A percentile compares a stretch with the other conserved stretches of the same genome.
phyloP scores from a whole-genome alignment of 2,797 vertebrate species.

The Distichodus sexfasciatus region DNA sequence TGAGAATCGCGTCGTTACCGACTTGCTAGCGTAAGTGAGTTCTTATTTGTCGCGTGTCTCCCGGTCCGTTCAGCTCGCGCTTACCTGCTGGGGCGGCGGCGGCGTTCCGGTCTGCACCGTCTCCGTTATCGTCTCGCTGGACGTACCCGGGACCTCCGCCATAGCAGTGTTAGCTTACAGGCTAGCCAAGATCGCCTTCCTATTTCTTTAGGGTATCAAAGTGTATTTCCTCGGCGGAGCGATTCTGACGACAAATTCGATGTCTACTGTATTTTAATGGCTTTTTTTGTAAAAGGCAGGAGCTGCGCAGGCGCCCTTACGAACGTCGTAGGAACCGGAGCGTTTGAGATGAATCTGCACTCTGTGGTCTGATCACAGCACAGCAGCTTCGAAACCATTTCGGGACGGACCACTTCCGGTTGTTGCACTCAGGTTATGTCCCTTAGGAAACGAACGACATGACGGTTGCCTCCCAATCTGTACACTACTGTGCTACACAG shows the following conservation, averaged over 20 bases:
- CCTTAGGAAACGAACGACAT: no score
- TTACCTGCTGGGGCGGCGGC: conserved; percentile 77
- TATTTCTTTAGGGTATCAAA: no score
- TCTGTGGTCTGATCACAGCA: background rate
- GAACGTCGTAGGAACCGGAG: background rate
- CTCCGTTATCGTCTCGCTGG: conserved; percentile 81
- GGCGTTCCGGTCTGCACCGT: conserved; percentile 72
- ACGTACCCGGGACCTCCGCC: conserved; percentile 78
- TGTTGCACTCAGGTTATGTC: no score
- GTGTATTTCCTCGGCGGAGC: no score
- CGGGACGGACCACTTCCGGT: conserved; percentile 64
- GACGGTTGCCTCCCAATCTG: background rate
- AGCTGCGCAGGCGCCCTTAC: no score
- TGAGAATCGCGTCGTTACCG: no score
- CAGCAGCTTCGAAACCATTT: conserved; percentile 60
- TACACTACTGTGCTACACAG: background rate
- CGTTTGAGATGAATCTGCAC: background rate
- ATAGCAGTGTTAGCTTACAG: conserved; percentile 64
- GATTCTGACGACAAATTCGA: no score
- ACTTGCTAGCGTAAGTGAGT: no score
- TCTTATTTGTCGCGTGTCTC: no score
- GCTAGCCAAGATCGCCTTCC: conserved; percentile 44
- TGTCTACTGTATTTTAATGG: no score
- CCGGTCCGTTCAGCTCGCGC: no score
- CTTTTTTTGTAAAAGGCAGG: no score